These are phyloP conservation scores for Heterodera filipjevi DNA, from an alignment of 2,888 invertebrate genomes.

Conservation along the genomic window DNA sequence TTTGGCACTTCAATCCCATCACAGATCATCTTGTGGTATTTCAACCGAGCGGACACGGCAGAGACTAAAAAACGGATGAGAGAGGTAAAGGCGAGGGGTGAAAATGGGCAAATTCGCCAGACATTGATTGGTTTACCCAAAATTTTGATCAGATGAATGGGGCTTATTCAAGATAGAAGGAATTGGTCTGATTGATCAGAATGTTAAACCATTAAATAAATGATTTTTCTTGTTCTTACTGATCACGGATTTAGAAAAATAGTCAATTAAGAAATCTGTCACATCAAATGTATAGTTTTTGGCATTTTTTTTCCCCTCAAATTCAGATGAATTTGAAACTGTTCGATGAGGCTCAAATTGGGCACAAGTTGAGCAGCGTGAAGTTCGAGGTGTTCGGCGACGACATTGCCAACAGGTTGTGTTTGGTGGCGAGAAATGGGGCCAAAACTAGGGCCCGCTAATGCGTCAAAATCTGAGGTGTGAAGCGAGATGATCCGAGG, in stretches of 20 bases:
- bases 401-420: constrained; percentile 54
- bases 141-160: too few species aligned
- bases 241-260: too few species aligned
- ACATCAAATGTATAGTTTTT: too few species aligned
- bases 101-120: too few species aligned
- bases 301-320: background rate
- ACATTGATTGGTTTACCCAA: too few species aligned
- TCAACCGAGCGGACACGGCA: constrained; percentile 54
- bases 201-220: too few species aligned
- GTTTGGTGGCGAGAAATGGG: background rate
- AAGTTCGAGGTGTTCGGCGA: constrained; percentile 61
- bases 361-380: constrained; percentile 40
- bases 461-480: background rate
- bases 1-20: constrained; percentile 20
- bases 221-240: too few species aligned
- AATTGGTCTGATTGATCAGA: too few species aligned
- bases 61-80: constrained; percentile 32
- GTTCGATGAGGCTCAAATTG: constrained; percentile 49
- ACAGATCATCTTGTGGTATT: constrained; percentile 60
- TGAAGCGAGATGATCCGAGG: constrained; percentile 61
- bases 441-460: background rate
- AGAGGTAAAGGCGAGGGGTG: background rate
- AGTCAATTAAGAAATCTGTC: too few species aligned
- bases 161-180: too few species aligned
- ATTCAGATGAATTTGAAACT: constrained; percentile 39